Evolutionary conservation across 2,888 invertebrate species (phyloP), one percentile per base, ranked within the genome.

Genomic region (Epistrophella euchroma): DNA sequence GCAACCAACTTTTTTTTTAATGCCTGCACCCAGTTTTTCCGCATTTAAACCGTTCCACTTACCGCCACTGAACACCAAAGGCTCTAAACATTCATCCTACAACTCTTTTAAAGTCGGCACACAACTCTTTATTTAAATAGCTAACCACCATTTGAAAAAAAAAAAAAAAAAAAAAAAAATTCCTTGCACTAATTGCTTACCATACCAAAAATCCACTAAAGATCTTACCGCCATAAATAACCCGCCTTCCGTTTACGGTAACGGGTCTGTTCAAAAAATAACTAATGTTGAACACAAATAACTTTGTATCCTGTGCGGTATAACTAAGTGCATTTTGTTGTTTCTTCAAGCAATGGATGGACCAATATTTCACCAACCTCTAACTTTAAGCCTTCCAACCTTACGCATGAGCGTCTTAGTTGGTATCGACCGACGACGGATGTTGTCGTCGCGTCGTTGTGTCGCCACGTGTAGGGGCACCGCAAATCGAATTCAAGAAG

Each of bases 211-310:
- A 86, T 60, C 66, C 73, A 82, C 64, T 86, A 78, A 86, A 60
- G 73, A 82, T 66, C 77, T 58, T 50, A 66, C 86, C 81, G 82
- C 86, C 74, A 86, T 86, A 86, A 86, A 86, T 86, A 82, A 82
- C 64, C 77, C 77, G 74, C 86, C 86, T 86, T 78, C 86, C 86
- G 86, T 86, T 86, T 86, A 86, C 82, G 86, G 86, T 82, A 82
- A 82, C 86, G 82, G 50, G 25, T 52, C 71, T 50, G 68, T 71
- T 62, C 77, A 75, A 78, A 82, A 82, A 50, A 64, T 82, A 77
- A 77, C 77, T 74, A 78, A 86, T 82, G 86, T 86, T 72, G 74
- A 82, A 82, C 86, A 86, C 86, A 86, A 86, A 86, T 86, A 82
- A 86, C 77, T 82, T 82, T 86, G 85, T 86, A 82, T 58, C 77